Base-by-base conservation (phyloP, 2,113 vertebrate genomes). In the Larimichthys polyactis region DNA sequence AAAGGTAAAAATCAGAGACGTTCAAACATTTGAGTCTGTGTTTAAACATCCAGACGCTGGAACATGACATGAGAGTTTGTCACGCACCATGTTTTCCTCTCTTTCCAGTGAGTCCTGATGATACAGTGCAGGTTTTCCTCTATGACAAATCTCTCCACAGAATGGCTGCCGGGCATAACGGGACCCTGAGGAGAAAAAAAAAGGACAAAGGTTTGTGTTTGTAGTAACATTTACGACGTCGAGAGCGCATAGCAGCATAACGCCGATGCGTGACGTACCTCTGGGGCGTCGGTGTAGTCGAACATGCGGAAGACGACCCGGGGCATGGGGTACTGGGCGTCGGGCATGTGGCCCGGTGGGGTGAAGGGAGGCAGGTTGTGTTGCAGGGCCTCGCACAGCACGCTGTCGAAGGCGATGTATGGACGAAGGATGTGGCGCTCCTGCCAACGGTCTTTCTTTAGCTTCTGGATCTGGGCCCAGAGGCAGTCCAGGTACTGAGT, bases 351-450 rank as follows among this genome's bases (percentile, higher is more conserved):
- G 32, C 98, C 98, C 0, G 97, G 98, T 0, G 98, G 97, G 0
- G 98, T 99, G 82, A 99, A 99, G 0, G 98, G 97, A n/a, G 98
- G 98, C 93, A 99, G 94, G 72, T 98, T 99, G 94, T 99, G 98
- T 64, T 99, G 98, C 73, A 99, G 94, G 0, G 98, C 98, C 91
- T 99, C 98, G 78, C 98, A 99, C 27, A 99, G 95, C 59, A 99
- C 97, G 22, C 97, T 99, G 93, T 99, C 98, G 64, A 99, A 99
- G 69, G 98, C 98, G 58, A 99, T 96, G 93, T 99, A 99, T 2
- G 98, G 98, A 64, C 98, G 96, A 75, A 97, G 94, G 90, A 99
- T 97, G 94, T 99, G 98, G 49, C 98, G 95, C 82, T 99, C 98
- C 86, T 99, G 97, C 98, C 98, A 99, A 81, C 96, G 96, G 90